phyloP scores from a whole-genome alignment of 2,888 invertebrate species.

The Hedya salicella region DNA sequence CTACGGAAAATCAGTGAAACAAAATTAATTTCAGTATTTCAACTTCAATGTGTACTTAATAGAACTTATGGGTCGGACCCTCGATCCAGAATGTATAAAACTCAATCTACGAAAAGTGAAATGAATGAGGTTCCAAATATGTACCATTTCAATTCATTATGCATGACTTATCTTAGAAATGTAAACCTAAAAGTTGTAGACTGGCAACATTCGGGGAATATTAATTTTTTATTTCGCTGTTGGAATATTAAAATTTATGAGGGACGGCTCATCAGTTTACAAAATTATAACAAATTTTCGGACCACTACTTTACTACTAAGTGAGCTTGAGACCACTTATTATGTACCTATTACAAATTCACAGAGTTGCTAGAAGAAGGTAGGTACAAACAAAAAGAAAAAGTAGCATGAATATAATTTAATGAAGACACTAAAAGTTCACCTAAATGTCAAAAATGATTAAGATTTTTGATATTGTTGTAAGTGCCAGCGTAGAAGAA shows the following conservation, averaged over 20 bases:
- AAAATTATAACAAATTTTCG: slow-evolving; percentile 35
- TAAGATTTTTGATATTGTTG: no score
- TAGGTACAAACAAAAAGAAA: no score
- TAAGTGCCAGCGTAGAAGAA: no score
- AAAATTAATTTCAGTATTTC: not conserved
- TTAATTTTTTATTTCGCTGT: slow-evolving; percentile 29
- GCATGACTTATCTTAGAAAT: slow-evolving; percentile 31
- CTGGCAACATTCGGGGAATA: slow-evolving; percentile 21
- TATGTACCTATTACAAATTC: no score
- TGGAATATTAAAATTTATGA: slow-evolving; percentile 57
- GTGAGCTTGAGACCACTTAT: not conserved
- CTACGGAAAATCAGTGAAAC: not conserved
- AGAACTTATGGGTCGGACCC: slow-evolving; percentile 2
- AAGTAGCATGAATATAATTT: no score
- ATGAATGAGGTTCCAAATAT: slow-evolving; percentile 18
- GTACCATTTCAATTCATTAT: slow-evolving; percentile 25
- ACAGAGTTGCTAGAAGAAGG: no score
- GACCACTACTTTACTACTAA: not conserved
- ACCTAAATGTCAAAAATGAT: no score
- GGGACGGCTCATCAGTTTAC: slow-evolving; percentile 54
- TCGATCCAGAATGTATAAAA: slow-evolving; percentile 11
- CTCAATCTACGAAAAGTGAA: slow-evolving; percentile 2
- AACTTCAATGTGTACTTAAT: not conserved
- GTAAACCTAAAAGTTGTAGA: slow-evolving; percentile 31
- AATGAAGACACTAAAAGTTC: no score